These are phyloP conservation scores for Spatula versicolor DNA, from an alignment of 2,797 vertebrate genomes.

Conservation along the genomic window DNA sequence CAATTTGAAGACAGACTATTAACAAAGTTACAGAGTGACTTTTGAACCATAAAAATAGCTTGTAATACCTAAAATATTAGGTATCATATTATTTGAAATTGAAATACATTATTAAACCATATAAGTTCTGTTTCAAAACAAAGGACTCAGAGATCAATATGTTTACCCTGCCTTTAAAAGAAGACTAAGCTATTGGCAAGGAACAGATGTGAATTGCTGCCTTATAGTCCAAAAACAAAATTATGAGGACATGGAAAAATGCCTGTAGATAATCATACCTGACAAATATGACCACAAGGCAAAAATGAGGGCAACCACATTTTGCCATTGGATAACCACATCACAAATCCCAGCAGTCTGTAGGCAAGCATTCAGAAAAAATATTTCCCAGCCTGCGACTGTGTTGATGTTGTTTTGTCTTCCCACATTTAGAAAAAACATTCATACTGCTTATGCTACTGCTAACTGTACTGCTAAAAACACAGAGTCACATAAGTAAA, in stretches of 20 bases:
- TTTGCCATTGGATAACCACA: slow-evolving; percentile 32
- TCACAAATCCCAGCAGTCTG: neutral
- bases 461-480: neutral
- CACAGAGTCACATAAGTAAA: neutral
- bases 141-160: neutral
- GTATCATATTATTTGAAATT: neutral
- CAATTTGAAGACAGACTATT: neutral
- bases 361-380: neutral
- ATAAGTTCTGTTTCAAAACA: neutral
- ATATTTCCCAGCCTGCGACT: neutral
- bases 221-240: slow-evolving; percentile 8
- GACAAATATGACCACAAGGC: slow-evolving; percentile 22
- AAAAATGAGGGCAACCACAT: slow-evolving; percentile 38
- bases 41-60: neutral
- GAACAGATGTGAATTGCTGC: neutral
- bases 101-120: neutral
- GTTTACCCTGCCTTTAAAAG: neutral
- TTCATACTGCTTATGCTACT: neutral
- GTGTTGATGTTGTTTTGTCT: neutral
- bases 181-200: neutral
- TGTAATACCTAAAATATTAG: neutral
- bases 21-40: neutral
- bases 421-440: neutral
- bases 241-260: neutral
- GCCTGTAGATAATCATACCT: neutral